Percentiles rank a stretch among this genome's conserved stretches.
phyloP scores from a whole-genome alignment of 2,797 vertebrate species.

The Myiotriccus ornatus region DNA sequence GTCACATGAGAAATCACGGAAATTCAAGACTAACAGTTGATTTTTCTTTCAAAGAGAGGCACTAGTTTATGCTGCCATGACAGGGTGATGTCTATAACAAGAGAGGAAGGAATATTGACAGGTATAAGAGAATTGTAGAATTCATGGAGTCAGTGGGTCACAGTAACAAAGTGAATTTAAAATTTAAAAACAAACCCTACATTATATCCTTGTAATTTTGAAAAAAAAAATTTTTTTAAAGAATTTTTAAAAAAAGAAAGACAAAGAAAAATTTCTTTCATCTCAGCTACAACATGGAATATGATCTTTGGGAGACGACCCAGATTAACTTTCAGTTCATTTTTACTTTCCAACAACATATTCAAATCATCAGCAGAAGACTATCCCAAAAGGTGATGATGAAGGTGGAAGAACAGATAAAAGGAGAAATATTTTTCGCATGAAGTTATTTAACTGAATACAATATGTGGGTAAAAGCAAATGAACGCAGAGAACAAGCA shows the following conservation, averaged over 20 bases:
- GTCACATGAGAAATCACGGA: neutral
- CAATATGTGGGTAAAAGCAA: neutral
- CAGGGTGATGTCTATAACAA: neutral
- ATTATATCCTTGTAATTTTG: neutral
- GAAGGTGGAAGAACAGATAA: neutral
- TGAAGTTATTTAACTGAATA: neutral
- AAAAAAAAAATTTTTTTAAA: neutral
- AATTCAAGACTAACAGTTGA: neutral
- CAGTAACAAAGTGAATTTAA: neutral
- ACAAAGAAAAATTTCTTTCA: neutral
- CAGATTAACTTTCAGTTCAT: neutral
- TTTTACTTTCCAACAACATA: neutral
- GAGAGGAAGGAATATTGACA: neutral
- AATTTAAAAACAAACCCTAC: fast-evolving
- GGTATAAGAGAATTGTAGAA: neutral
- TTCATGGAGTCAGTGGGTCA: neutral
- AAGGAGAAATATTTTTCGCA: neutral
- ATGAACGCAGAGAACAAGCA: neutral
- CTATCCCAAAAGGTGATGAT: neutral
- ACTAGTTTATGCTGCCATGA: neutral
- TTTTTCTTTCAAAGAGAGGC: neutral
- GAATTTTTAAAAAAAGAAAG: neutral
- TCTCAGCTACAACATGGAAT: neutral
- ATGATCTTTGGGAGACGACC: neutral
- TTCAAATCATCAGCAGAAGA: neutral